Percentiles rank a stretch among this genome's conserved stretches.
Evolutionary conservation across 2,888 invertebrate genomes (phyloP).

Genomic region (Elegia similella): DNA sequence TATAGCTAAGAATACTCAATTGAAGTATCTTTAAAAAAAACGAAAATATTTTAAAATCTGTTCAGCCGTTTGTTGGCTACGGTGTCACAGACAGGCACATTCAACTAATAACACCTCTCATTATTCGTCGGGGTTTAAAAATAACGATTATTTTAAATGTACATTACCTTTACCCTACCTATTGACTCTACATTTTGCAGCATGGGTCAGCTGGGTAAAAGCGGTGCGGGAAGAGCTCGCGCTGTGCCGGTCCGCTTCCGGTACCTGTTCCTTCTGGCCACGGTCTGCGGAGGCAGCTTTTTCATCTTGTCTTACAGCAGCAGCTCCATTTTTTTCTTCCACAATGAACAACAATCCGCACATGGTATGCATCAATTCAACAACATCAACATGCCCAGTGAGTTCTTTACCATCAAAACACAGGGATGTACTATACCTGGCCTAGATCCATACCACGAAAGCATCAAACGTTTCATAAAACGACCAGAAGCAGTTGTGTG

Average conservation of each 20-base stretch:
- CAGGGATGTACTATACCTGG: conserved; percentile 86
- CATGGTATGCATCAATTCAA: conserved; percentile 32
- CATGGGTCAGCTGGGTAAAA: conserved; percentile 49
- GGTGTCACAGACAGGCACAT: no score
- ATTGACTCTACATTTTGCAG: conserved; percentile 46
- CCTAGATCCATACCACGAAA: conserved; percentile 82
- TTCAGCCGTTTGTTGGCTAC: no score
- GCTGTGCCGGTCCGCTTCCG: conserved; percentile 50
- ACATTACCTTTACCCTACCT: neutral
- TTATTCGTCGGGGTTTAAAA: no score
- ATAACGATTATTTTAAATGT: no score
- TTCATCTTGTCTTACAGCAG: conserved; percentile 57
- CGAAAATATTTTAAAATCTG: no score
- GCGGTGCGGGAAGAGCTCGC: conserved; percentile 34
- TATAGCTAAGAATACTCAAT: no score
- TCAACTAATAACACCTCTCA: no score
- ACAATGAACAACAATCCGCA: conserved; percentile 39
- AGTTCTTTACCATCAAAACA: conserved; percentile 80
- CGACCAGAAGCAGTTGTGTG: conserved; percentile 75
- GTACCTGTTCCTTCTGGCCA: conserved; percentile 58
- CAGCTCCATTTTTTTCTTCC: conserved; percentile 48
- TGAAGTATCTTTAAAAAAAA: no score
- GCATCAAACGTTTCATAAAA: conserved; percentile 76
- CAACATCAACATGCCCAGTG: conserved; percentile 37
- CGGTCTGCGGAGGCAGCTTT: conserved; percentile 58